A percentile compares a stretch with the other conserved stretches of the same genome.
These are phyloP conservation scores for Geotrupes spiniger DNA, from an alignment of 2,888 invertebrate genomes.

Conservation along the genomic window DNA sequence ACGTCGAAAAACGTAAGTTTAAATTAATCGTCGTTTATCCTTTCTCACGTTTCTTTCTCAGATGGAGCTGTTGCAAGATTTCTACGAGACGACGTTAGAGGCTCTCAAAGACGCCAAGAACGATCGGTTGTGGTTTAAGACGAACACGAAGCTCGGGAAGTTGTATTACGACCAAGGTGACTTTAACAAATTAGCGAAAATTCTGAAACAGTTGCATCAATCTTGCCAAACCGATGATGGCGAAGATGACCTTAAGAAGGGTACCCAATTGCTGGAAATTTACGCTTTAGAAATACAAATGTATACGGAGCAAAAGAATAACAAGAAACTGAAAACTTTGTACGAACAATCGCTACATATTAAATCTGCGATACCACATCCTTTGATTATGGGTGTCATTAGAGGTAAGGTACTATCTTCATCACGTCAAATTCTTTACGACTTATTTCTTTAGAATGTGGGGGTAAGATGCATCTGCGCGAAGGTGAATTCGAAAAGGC, in stretches of 20 bases:
- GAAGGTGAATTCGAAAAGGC: conserved; percentile 99
- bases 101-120: conserved; percentile 97
- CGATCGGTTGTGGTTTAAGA: conserved; percentile 99
- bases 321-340: conserved; percentile 92
- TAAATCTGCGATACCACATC: conserved; percentile 99
- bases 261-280: conserved; percentile 95
- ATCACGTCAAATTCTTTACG: neutral
- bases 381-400: conserved; percentile 98
- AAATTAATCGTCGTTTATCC: neutral
- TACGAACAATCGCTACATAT: conserved; percentile 98
- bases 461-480: conserved; percentile 98
- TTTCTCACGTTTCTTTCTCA: conserved; percentile 44
- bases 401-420: conserved; percentile 63
- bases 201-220: conserved; percentile 93
- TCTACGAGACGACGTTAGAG: conserved; percentile 95
- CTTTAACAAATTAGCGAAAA: conserved; percentile 91
- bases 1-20: conserved; percentile 93
- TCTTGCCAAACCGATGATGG: conserved; percentile 99
- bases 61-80: conserved; percentile 97
- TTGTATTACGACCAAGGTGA: conserved; percentile 96
- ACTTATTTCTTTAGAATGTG: conserved; percentile 73
- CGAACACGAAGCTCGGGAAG: conserved; percentile 98
- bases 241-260: conserved; percentile 96
- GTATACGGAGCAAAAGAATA: conserved; percentile 99
- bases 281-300: conserved; percentile 99